Percentiles rank a stretch among this genome's conserved stretches.
Evolutionary conservation across 2,113 vertebrate species (phyloP).

Genomic region (Hypocryptadius cinnamomeus): DNA sequence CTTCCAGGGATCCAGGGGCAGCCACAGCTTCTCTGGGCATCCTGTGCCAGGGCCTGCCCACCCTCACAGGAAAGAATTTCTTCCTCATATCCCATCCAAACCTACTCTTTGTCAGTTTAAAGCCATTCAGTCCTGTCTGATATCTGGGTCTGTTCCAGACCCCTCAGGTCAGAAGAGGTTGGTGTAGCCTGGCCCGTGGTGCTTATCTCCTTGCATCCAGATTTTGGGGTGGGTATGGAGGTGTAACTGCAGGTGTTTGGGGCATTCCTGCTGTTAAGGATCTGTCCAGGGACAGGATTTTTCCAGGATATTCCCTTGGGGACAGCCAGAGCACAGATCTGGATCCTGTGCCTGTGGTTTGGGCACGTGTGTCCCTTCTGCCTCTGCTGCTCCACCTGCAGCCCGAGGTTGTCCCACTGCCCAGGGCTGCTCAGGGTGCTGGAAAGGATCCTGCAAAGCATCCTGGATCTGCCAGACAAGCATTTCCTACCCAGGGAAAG

Average conservation of each 20-base stretch:
- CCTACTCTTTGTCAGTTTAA: background rate
- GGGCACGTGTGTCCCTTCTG: background rate
- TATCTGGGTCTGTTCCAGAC: background rate
- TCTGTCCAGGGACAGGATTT: background rate
- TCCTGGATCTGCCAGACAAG: background rate
- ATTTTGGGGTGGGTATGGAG: background rate
- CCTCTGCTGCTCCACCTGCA: background rate
- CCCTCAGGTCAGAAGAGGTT: fast-evolving
- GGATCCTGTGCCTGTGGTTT: background rate
- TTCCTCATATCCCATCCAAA: too few relatives aligned
- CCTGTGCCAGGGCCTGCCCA: background rate
- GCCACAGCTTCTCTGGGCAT: background rate
- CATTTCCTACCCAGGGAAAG: background rate
- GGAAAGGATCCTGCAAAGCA: background rate
- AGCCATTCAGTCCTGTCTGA: background rate
- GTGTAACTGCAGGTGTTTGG: background rate
- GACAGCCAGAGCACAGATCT: background rate
- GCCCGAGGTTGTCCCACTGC: fast-evolving
- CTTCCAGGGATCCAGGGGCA: background rate
- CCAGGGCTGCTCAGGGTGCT: background rate
- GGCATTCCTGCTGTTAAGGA: background rate
- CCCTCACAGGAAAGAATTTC: background rate
- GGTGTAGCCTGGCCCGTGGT: background rate
- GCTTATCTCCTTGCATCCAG: background rate
- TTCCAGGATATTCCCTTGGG: background rate